These are phyloP conservation scores for Rhimphoctona megacephalus DNA, from an alignment of 2,888 invertebrate genomes.

Conservation along the genomic window DNA sequence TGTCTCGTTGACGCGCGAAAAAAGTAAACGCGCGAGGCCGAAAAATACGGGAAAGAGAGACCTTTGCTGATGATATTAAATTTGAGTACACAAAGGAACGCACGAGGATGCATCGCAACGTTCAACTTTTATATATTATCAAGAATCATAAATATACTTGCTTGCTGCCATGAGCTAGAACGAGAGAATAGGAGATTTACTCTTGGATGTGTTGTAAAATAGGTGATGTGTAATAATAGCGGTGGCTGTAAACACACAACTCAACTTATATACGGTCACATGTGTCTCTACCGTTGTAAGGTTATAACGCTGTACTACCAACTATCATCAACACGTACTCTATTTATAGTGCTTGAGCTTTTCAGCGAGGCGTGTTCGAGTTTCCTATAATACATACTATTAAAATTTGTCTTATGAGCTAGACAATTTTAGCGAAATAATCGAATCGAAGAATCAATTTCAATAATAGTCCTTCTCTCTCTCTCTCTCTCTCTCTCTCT, in stretches of 20 bases:
- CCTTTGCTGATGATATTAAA: conserved; percentile 49
- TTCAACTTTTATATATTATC: conserved; percentile 62
- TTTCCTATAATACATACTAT: background rate
- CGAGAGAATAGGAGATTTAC: conserved; percentile 39
- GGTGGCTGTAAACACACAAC: conserved; percentile 60
- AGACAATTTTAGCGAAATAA: background rate
- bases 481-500: background rate
- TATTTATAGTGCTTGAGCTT: conserved; percentile 16
- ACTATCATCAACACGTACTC: conserved; percentile 24
- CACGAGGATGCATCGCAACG: conserved; percentile 47
- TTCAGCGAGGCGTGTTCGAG: background rate
- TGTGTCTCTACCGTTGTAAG: conserved; percentile 20
- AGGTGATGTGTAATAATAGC: conserved; percentile 62
- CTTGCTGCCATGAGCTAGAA: background rate
- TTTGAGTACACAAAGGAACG: conserved; percentile 33
- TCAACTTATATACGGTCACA: conserved; percentile 27
- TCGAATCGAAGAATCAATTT: background rate
- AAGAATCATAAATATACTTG: conserved; percentile 64
- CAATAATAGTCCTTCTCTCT: background rate
- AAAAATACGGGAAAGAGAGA: conserved; percentile 13
- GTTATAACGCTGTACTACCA: conserved; percentile 2
- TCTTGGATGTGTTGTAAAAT: conserved; percentile 59
- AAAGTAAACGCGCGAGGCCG: no score
- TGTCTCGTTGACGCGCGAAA: conserved; percentile 19
- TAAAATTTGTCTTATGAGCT: background rate